These are phyloP conservation scores for Pogonocichla stellata DNA, from an alignment of 2,113 vertebrate species.

Conservation along the genomic window DNA sequence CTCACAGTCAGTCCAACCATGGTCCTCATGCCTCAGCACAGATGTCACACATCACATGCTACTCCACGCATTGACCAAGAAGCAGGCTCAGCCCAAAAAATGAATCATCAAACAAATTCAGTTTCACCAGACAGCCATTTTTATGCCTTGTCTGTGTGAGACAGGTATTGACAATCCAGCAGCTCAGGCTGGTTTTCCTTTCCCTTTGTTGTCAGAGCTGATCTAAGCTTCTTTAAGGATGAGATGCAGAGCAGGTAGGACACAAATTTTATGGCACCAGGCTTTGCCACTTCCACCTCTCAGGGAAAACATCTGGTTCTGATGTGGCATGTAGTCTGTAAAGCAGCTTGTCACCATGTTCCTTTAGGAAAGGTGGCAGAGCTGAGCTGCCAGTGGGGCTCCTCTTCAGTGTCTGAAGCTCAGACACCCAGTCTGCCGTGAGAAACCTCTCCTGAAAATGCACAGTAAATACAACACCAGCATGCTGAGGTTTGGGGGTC, in stretches of 20 bases:
- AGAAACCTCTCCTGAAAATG: neutral
- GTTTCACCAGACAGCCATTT: neutral
- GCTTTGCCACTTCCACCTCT: neutral
- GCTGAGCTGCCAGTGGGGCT: neutral
- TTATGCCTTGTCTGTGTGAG: neutral
- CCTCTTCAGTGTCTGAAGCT: neutral
- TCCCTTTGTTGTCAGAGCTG: neutral
- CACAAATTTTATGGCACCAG: neutral
- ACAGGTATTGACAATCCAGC: neutral
- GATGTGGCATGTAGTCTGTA: neutral
- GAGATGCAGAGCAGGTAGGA: neutral
- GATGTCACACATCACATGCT: rapidly evolving
- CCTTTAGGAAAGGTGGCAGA: neutral
- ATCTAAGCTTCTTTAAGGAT: neutral
- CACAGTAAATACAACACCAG: neutral
- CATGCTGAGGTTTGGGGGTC: neutral
- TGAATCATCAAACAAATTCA: neutral
- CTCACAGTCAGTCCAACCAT: neutral
- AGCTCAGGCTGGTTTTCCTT: neutral
- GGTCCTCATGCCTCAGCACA: rapidly evolving
- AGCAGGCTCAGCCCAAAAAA: neutral
- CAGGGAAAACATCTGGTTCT: neutral
- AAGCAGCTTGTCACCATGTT: neutral
- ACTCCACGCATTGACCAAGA: neutral
- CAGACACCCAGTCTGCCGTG: neutral